Evolutionary conservation across 1,140 invertebrate species (phyloP).

Genomic region (Arion vulgaris): DNA sequence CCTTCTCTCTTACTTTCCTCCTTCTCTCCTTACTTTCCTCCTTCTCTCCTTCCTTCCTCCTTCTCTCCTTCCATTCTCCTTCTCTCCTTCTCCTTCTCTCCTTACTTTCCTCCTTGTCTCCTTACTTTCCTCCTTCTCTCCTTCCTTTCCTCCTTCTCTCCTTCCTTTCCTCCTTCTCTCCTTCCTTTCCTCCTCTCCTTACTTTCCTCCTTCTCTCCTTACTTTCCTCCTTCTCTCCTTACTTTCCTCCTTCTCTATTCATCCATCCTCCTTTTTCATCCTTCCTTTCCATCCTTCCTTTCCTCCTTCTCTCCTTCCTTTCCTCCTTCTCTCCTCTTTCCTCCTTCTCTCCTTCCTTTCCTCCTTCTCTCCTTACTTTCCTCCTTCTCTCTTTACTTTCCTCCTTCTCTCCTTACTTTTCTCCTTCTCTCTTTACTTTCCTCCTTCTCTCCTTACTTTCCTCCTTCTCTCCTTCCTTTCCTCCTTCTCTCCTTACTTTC

Average conservation of each 20-base stretch:
- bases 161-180: background rate
- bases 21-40: background rate
- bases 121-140: background rate
- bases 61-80: background rate
- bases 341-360: background rate
- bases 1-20: background rate
- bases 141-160: background rate
- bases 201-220: too few species aligned
- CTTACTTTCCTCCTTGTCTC: background rate
- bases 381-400: background rate
- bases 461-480: background rate
- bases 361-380: background rate
- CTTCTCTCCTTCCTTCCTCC: too few species aligned
- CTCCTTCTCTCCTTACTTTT: background rate
- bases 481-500: background rate
- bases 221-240: background rate
- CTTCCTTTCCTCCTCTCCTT: background rate
- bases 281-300: background rate
- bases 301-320: background rate
- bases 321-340: background rate
- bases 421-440: background rate
- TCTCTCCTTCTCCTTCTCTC: background rate
- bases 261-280: too few species aligned
- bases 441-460: background rate
- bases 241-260: background rate